Percentiles rank a stretch among this genome's conserved stretches.
Conservation (phyloP, 2,113 vertebrate species). For the Osmerus eperlanus region DNA sequence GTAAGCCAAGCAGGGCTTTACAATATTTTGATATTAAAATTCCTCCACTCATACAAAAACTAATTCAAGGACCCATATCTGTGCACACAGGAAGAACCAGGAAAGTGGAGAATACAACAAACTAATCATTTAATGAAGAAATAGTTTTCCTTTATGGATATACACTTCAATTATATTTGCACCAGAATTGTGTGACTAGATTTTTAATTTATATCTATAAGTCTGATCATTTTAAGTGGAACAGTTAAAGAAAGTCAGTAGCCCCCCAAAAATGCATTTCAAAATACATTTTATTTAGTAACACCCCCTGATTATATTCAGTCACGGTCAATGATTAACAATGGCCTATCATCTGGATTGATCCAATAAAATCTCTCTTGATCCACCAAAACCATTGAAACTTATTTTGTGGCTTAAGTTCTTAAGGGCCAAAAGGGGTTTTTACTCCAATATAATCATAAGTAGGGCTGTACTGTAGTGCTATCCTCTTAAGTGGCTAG, state of each 20-base stretch:
- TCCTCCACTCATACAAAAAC: slow-evolving; percentile 41
- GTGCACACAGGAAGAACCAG: slow-evolving; percentile 37
- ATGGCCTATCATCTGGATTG: slow-evolving; percentile 70
- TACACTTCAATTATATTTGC: too few relatives aligned
- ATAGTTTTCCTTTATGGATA: too few relatives aligned
- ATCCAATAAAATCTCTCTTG: slow-evolving; percentile 69
- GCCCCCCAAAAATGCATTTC: slow-evolving; percentile 58
- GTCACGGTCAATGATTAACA: slow-evolving; percentile 68
- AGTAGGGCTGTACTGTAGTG: slow-evolving; percentile 42
- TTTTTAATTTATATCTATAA: slow-evolving; percentile 8
- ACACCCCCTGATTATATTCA: slow-evolving; percentile 60
- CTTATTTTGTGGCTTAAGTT: slow-evolving; percentile 64
- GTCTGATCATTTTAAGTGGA: slow-evolving; percentile 31
- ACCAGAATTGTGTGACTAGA: too few relatives aligned
- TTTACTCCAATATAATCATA: slow-evolving; percentile 50
- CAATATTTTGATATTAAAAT: slow-evolving; percentile 29
- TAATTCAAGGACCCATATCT: slow-evolving; percentile 48
- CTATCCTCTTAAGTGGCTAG: slow-evolving; percentile 70
- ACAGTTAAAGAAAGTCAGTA: slow-evolving; percentile 57
- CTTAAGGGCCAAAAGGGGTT: slow-evolving; percentile 54
- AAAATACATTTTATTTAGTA: slow-evolving; percentile 62
- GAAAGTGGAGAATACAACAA: slow-evolving; percentile 31
- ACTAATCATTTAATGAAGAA: background rate
- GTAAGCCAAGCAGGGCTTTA: slow-evolving; percentile 39
- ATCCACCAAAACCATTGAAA: slow-evolving; percentile 66